Evolutionary conservation across 1,140 invertebrate genomes (phyloP).

Genomic region (Lordiphosa clarofinis): DNA sequence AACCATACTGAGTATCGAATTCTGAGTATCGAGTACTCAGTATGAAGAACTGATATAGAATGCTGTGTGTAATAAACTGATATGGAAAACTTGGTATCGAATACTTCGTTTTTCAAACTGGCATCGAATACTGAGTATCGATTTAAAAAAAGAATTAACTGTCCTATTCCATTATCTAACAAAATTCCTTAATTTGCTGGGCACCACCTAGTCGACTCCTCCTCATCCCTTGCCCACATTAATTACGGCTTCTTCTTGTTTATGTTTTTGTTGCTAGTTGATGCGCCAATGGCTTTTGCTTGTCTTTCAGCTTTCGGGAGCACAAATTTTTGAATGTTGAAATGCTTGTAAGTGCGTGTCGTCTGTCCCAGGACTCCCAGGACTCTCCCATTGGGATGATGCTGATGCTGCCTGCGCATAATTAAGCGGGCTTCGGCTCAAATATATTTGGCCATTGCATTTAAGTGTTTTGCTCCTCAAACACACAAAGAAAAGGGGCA

Average conservation of each 20-base stretch:
- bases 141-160: too few relatives aligned
- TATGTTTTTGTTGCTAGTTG: constrained; percentile 43
- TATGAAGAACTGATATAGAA: too few relatives aligned
- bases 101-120: too few relatives aligned
- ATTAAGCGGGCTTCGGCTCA: constrained; percentile 49
- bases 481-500: background rate
- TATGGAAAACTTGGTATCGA: too few relatives aligned
- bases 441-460: constrained; percentile 46
- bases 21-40: too few relatives aligned
- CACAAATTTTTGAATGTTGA: constrained; percentile 36
- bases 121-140: too few relatives aligned
- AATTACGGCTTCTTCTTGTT: constrained; percentile 29
- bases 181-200: too few relatives aligned
- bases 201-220: background rate
- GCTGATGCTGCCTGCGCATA: constrained; percentile 52
- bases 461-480: constrained; percentile 43
- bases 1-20: too few relatives aligned
- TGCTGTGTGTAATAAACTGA: too few relatives aligned
- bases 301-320: constrained; percentile 43
- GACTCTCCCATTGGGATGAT: constrained; percentile 21
- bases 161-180: too few relatives aligned
- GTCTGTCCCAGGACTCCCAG: constrained; percentile 3
- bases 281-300: constrained; percentile 37
- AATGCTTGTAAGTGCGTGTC: constrained; percentile 43
- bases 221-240: constrained; percentile 3